Evolutionary conservation across 2,888 invertebrate species (phyloP), one percentile per base, ranked within the genome.

Genomic region (Pilophorus perplexus): DNA sequence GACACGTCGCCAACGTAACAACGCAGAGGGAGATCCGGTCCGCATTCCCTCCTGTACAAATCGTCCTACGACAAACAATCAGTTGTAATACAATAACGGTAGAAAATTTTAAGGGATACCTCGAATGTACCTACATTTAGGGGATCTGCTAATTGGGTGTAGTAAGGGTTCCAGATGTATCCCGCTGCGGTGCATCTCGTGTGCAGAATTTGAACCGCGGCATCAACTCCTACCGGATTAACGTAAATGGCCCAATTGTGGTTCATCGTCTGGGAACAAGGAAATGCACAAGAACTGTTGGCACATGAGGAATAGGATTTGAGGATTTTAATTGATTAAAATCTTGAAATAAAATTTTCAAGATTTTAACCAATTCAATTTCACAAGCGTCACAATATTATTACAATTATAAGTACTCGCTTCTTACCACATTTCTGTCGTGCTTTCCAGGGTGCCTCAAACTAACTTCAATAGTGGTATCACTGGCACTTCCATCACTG

Each of bases 1-100:
- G 93, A 89, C 44, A 94, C 78, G 77, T 96, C 96, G 0, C 95
- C 96, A 0, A 94, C 89, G 75, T 93, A 89, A 76, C 96, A 96
- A 1, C 95, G 81, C 62, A 93, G 78, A 0, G 94, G 95, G 74
- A 93, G 90, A 76, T 90, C 88, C 0, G 89, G 84, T 0, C 89
- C 89, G 75, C 96, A 96, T 79, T 96, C 93, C 77, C 87, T 85
- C 66, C 81, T 83, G 77, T 95, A 95, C 54, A 92, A 79, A 68
- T 92, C 91, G 57, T 84, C 85, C 92, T 93, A 75, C 6, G 14
- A 59, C 33, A 50, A 3, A 14, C 18, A 10, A 57, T 8, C 33
- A 33, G 6, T 6, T 33, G 6, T 8, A 33, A 12, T 33, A 33
- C 33, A 33, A 44, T 27, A n/a, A 23, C 42, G 14, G 16, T 60